Conservation (phyloP, 2,113 vertebrate species). For the Amphiprion ocellaris region DNA sequence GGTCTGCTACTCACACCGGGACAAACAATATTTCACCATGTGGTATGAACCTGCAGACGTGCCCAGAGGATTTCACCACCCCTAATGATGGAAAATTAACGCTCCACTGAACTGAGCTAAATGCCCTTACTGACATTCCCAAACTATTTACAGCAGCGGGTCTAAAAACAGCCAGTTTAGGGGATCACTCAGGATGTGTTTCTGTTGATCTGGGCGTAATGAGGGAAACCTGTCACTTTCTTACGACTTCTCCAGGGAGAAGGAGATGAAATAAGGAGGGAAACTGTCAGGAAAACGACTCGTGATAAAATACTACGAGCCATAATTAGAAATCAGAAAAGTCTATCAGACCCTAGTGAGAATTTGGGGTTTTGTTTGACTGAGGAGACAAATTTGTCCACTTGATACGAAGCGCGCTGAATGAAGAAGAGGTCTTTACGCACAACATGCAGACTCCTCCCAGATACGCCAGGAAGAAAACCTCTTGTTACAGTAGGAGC, state of each 20-base stretch:
- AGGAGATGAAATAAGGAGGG: conserved; percentile 38
- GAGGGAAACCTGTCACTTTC: conserved; percentile 64
- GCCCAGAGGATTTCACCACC: conserved; percentile 63
- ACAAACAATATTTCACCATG: conserved; percentile 74
- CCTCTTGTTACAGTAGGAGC: conserved; percentile 46
- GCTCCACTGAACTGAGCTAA: conserved; percentile 70
- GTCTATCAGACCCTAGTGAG: conserved; percentile 4
- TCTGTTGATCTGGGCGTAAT: conserved; percentile 64
- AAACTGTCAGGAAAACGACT: conserved; percentile 41
- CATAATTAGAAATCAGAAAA: conserved; percentile 58
- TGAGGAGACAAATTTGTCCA: conserved; percentile 29
- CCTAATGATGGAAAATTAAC: conserved; percentile 84
- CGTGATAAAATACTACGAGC: conserved; percentile 48
- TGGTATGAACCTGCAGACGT: conserved; percentile 65
- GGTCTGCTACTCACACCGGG: conserved; percentile 72
- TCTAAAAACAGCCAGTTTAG: conserved; percentile 35
- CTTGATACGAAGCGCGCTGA: conserved; percentile 47
- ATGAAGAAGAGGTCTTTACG: conserved; percentile 48
- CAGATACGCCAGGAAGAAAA: conserved; percentile 73
- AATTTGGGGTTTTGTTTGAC: conserved; percentile 3
- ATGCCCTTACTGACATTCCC: conserved; percentile 64
- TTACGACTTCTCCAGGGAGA: conserved; percentile 53
- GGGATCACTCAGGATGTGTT: conserved; percentile 57
- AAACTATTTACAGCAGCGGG: conserved; percentile 58
- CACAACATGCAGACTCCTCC: conserved; percentile 74